A percentile compares a stretch with the other conserved stretches of the same genome.
These are phyloP conservation scores for Lasioglossum morio DNA, from an alignment of 2,888 invertebrate genomes.

Conservation along the genomic window DNA sequence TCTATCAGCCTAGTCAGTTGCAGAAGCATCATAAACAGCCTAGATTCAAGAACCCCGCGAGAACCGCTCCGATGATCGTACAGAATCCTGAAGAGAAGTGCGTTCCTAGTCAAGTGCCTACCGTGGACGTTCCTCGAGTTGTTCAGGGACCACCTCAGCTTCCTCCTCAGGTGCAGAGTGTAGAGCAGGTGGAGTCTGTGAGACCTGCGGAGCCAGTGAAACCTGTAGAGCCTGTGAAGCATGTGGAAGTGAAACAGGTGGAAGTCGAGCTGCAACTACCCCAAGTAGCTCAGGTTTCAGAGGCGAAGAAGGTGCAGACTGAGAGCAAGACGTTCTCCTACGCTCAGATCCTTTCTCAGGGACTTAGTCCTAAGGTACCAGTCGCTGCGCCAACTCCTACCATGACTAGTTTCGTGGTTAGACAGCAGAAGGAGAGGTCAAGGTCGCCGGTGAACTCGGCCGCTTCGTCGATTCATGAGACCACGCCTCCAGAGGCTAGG, in stretches of 20 bases:
- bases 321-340: conserved; percentile 86
- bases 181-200: background rate
- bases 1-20: conserved; percentile 64
- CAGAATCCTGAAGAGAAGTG: conserved; percentile 46
- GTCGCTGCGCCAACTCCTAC: conserved; percentile 76
- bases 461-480: conserved; percentile 53
- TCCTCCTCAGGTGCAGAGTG: background rate
- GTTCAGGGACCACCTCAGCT: background rate
- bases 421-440: conserved; percentile 65
- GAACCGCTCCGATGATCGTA: background rate
- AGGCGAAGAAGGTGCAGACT: conserved; percentile 42
- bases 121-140: conserved; percentile 1
- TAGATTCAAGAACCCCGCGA: conserved; percentile 26
- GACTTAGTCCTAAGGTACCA: conserved; percentile 84
- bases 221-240: background rate
- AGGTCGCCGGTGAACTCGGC: conserved; percentile 59
- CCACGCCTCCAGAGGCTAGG: conserved; percentile 54
- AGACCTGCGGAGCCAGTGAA: background rate
- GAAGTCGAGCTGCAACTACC: background rate
- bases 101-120: conserved; percentile 8
- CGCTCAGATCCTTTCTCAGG: conserved; percentile 90
- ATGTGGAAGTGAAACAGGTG: background rate
- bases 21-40: conserved; percentile 65
- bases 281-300: background rate
- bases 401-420: background rate